Conservation (phyloP, 2,888 invertebrate species). For the Trichacis sp. region DNA sequence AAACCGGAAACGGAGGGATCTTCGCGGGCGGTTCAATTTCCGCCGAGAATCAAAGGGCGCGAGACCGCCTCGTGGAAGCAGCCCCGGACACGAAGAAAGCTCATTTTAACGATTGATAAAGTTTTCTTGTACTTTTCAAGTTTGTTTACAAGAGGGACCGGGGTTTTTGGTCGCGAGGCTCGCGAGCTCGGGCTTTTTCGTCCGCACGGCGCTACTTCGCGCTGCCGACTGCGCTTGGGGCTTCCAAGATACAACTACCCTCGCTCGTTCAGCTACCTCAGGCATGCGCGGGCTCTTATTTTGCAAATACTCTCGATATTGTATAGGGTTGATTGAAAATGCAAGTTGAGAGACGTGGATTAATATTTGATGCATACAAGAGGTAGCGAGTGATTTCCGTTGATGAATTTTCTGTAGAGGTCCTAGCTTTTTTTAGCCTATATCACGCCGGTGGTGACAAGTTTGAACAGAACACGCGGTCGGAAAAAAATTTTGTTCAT, state of each 20-base stretch:
- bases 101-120: neutral
- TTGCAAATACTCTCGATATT: too few relatives aligned
- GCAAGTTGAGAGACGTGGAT: too few relatives aligned
- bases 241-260: conserved; percentile 11
- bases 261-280: conserved; percentile 11
- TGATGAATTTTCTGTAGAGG: too few relatives aligned
- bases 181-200: conserved; percentile 4
- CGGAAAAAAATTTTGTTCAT: too few relatives aligned
- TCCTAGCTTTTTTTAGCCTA: too few relatives aligned
- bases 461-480: too few relatives aligned
- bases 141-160: neutral
- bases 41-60: conserved; percentile 6
- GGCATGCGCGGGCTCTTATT: conserved; percentile 17
- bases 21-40: conserved; percentile 35
- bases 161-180: conserved; percentile 17
- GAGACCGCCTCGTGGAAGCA: conserved; percentile 8
- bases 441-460: too few relatives aligned
- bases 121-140: neutral
- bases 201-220: conserved; percentile 30
- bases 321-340: too few relatives aligned
- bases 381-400: too few relatives aligned
- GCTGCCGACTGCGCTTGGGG: conserved; percentile 29
- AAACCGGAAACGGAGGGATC: conserved; percentile 20
- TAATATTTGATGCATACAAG: too few relatives aligned
- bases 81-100: neutral